These are phyloP conservation scores for Magallana angulata DNA, from an alignment of 1,140 invertebrate genomes.

Conservation along the genomic window DNA sequence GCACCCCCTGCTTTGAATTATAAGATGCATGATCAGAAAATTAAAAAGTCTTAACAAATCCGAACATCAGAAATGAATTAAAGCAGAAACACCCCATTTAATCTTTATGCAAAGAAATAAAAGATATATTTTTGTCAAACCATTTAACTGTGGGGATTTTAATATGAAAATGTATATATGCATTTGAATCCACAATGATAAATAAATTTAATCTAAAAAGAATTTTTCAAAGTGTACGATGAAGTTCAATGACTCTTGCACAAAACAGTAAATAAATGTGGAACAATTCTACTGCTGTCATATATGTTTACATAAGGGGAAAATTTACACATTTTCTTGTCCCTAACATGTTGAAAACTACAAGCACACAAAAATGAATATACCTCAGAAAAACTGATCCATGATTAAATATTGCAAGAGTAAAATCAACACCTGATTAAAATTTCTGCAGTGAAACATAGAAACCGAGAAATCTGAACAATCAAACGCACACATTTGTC, in stretches of 20 bases:
- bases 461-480: not conserved
- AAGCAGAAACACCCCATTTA: no score
- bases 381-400: not conserved
- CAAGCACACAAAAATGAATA: conserved; percentile 24
- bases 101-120: no score
- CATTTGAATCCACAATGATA: not conserved
- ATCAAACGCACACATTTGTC: not conserved
- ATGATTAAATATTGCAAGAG: conserved; percentile 20
- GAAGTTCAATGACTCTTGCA: no score
- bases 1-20: not conserved
- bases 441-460: not conserved
- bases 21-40: not conserved
- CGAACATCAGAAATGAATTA: no score
- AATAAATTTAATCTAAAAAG: not conserved
- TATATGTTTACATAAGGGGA: no score
- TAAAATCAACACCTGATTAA: conserved; percentile 35
- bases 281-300: no score
- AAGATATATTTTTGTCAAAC: no score
- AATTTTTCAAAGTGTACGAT: not conserved
- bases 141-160: no score
- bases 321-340: not conserved
- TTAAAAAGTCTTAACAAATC: no score
- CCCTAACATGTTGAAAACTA: not conserved
- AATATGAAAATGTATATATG: no score
- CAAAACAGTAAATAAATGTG: no score